Percentiles rank a stretch among this genome's conserved stretches.
Evolutionary conservation across 2,888 invertebrate species (phyloP).

Genomic region (Tenthredo scrophulariae): DNA sequence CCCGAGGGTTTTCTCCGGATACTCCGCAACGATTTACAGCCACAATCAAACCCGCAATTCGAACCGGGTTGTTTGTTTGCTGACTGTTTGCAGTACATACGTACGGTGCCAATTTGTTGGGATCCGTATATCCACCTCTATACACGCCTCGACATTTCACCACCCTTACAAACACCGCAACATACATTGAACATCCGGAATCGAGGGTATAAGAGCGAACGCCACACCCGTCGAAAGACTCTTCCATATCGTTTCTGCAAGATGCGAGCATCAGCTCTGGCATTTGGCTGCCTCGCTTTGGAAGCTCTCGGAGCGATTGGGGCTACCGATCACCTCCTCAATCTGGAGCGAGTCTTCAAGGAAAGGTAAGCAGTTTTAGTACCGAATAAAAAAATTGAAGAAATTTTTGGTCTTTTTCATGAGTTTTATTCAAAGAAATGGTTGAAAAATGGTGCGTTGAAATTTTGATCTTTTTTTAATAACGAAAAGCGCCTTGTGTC

Average conservation of each 20-base stretch:
- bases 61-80: slow-evolving; percentile 31
- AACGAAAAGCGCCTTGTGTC: neutral
- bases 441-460: neutral
- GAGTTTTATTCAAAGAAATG: neutral
- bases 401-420: neutral
- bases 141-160: neutral
- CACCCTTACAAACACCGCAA: neutral
- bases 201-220: slow-evolving; percentile 40
- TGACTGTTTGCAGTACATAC: neutral
- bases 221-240: slow-evolving; percentile 34
- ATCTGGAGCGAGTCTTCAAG: slow-evolving; percentile 63
- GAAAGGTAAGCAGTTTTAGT: slow-evolving; percentile 42
- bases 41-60: slow-evolving; percentile 46
- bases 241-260: slow-evolving; percentile 39
- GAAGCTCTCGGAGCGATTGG: slow-evolving; percentile 47
- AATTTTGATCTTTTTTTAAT: neutral
- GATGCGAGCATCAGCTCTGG: slow-evolving; percentile 50
- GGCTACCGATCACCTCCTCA: slow-evolving; percentile 37
- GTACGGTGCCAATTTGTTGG: slow-evolving; percentile 26
- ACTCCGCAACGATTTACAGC: slow-evolving; percentile 44
- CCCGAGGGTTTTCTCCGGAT: slow-evolving; percentile 2
- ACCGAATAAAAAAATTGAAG: neutral
- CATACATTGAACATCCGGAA: neutral
- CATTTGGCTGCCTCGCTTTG: slow-evolving; percentile 41
- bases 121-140: neutral